Base-by-base conservation (phyloP, 2,797 vertebrate genomes). In the Luscinia megarhynchos region DNA sequence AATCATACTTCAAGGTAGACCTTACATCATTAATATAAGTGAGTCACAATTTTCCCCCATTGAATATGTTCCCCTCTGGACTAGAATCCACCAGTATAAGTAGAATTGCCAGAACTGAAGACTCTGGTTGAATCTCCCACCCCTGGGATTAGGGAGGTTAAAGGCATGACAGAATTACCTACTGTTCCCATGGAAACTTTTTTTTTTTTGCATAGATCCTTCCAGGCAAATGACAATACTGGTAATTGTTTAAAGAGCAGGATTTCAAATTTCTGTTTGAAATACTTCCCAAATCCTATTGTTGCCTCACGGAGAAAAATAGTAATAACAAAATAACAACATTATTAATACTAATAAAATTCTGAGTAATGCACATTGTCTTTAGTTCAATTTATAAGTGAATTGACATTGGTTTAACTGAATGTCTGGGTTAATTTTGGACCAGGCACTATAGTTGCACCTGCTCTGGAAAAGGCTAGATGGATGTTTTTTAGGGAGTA, bases 141-240 rank as follows among this genome's bases (percentile, higher is more conserved):
- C 43, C 26, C 66, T 50, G 75, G 41, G 36, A 83, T 72, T 45
- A 78, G 22, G 78, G 70, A 88, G 70, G 40, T 91, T 83, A 87
- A 90, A 92, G 80, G 51, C 41, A 95, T 46, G 79, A 64, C 61
- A 90, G 61, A 69, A 74, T 53, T 41, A 67, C 64, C 78, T 46
- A 40, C 70, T 43, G 89, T 96, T 97, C 77, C 94, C 90, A 95
- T 95, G 87, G 94, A 69, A 95, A 96, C 84, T 80, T 94, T 82
- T 82, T 51, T 94, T 51, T 57, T 96, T 94, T 89, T 92, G 70
- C 67, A 73, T 34, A 87, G 74, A 70, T 67, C 34, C 38, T 93
- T 88, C 79, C 51, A 91, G 69, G 53, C 54, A 96, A 95, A 70
- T 76, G 68, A 84, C 67, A 93, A 73, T 38, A 32, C 19, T 63